Evolutionary conservation across 2,888 invertebrate species (phyloP), one percentile per base, ranked within the genome.

Genomic region (Cheilosia scutellata): DNA sequence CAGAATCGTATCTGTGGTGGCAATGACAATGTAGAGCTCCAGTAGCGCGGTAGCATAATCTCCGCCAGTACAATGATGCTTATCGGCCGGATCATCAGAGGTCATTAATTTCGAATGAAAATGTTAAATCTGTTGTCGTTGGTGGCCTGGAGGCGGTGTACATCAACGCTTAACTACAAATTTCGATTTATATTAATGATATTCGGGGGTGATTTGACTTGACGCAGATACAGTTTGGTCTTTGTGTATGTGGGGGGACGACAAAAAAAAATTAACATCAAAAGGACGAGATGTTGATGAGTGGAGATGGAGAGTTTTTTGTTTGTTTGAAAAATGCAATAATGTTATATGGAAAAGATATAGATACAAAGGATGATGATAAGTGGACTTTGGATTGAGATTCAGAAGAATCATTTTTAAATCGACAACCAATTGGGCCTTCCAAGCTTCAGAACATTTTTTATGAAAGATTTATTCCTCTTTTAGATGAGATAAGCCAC

Each of bases 161-260:
- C 55, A 78, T 66, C 68, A 83, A 57, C 82, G 66, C 72, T 72
- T 62, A 60, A 66, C 60, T 44, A 47, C 63, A 79, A 83, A 75
- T 80, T 84, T 80, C 75, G 84, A 84, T 84, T 84, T 80, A 84
- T 80, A 80, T 84, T 84, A 84, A 84, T 84, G 84, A 80, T 58
- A 75, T 80, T 71, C 80, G 84, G 47, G 63, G 57, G 57, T 33
- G 49, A 68, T 55, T 49, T 42, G 66, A 40, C 60, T 25, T 29
- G 60, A 16, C 49, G 44, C 27, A 55, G 5, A 63, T 6, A 62
- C 7, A 16, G 63, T 37, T 7, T 66, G n/a, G n/a, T n/a, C n/a
- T n/a, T n/a, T 66, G 2, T 49, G 29, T 27, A 37, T 53, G 29
- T 29, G 25, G 6, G 25, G 7, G n/a, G 5, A 29, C 5, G 13